Conservation (phyloP, 2,797 vertebrate species). For the Dromococcyx pavoninus region DNA sequence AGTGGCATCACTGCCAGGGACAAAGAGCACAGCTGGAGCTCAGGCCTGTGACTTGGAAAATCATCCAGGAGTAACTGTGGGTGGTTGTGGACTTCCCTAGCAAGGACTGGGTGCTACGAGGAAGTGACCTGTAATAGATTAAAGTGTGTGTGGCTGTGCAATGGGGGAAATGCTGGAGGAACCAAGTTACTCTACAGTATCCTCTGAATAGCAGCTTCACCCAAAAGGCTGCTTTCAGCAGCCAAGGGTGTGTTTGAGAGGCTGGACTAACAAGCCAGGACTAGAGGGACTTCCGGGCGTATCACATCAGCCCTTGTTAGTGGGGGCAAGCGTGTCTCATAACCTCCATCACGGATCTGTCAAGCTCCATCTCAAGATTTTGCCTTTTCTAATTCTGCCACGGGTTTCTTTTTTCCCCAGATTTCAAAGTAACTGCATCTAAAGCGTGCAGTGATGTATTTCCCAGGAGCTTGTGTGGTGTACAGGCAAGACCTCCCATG, state of each 20-base stretch:
- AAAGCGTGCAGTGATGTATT: background rate
- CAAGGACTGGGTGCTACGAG: fast-evolving
- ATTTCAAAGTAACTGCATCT: conserved; percentile 14
- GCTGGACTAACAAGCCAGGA: background rate
- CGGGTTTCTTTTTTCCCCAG: background rate
- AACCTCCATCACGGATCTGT: conserved; percentile 43
- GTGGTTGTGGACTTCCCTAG: background rate
- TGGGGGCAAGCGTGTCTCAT: background rate
- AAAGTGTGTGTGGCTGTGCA: background rate
- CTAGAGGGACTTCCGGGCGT: background rate
- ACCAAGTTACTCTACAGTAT: background rate
- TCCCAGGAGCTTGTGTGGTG: background rate
- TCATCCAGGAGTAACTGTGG: background rate
- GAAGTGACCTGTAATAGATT: background rate
- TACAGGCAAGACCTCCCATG: background rate
- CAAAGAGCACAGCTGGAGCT: background rate
- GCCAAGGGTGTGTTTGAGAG: background rate
- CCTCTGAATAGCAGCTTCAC: background rate
- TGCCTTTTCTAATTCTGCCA: background rate
- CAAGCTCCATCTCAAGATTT: conserved; percentile 1
- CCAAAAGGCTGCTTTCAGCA: background rate
- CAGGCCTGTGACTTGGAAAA: fast-evolving
- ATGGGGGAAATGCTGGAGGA: background rate
- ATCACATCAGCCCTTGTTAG: conserved; percentile 19
- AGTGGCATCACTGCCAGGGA: background rate